Evolutionary conservation across 2,797 vertebrate species (phyloP), one percentile per base, ranked within the genome.

Genomic region (Enteromius paludinosus): DNA sequence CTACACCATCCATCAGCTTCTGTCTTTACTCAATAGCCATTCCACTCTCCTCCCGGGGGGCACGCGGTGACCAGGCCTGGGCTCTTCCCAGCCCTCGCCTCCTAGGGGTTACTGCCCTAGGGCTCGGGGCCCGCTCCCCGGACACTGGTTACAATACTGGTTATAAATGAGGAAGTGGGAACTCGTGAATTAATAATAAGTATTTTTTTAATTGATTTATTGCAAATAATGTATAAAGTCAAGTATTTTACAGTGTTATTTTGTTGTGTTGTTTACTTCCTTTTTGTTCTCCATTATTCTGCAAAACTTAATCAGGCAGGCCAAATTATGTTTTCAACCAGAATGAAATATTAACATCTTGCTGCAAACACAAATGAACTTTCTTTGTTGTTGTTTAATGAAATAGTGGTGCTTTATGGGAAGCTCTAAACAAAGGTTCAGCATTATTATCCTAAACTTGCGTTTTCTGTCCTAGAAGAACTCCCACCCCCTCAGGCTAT

Each of bases 391-490:
- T 41, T 25, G 54, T 61, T 28, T 49, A 30, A 47, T 52, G 15
- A 62, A 76, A 64, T 33, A 5, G 18, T 35, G 75, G 45, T 64
- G 3, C 18, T 28, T 64, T 23, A 12, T 20, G 20, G 45, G 30
- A 68, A 38, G 3, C 23, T 52, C 20, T 52, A 9, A 33, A 56
- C 9, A 43, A 56, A 41, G 10, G 38, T 25, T 68, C 49, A 56
- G 11, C 20, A 28, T 61, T 0, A 18, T 75, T 61, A 64, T 81
- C 41, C 20, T 56, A 62, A 62, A 17, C 2, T 9, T 12, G 12
- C 9, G 0, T 74, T n/a, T 73, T 66, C 23, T 41, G 15, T 47
- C 25, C 15, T 82, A 94, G 94, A 89, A 35, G 93, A 89, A 25
- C 82, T 64, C 0, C 84, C 83, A 0, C 1, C 87, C 9, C 89